Conservation (phyloP, 2,113 vertebrate genomes). For the Antigone vipio region DNA sequence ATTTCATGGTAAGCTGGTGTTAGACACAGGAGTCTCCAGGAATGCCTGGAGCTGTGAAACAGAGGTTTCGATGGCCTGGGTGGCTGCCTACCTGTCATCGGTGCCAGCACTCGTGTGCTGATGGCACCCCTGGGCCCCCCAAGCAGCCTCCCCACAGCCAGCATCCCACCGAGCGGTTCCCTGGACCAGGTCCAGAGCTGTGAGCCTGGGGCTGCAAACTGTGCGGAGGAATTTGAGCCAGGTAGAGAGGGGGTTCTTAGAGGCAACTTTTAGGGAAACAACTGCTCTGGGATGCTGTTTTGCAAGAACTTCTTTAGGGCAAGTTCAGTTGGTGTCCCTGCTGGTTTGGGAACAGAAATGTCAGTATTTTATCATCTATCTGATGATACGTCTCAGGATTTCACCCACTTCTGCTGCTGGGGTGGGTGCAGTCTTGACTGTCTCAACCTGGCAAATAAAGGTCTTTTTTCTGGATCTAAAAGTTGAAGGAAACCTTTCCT, state of each 20-base stretch:
- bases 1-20: neutral
- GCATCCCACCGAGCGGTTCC: neutral
- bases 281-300: neutral
- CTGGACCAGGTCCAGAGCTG: accelerated
- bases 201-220: neutral
- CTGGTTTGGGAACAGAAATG: neutral
- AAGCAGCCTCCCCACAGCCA: neutral
- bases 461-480: neutral
- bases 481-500: neutral
- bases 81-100: neutral
- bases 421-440: neutral
- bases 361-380: neutral
- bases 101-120: too few relatives aligned
- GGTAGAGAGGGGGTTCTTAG: neutral
- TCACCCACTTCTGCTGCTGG: neutral
- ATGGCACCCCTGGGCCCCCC: neutral
- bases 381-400: neutral
- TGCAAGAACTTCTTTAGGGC: neutral
- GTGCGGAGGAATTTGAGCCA: neutral
- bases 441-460: neutral
- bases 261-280: neutral
- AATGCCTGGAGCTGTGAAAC: neutral
- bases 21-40: neutral
- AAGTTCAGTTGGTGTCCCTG: neutral
- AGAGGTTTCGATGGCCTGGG: neutral